phyloP scores from a whole-genome alignment of 2,797 vertebrate species.

The Dallia pectoralis region DNA sequence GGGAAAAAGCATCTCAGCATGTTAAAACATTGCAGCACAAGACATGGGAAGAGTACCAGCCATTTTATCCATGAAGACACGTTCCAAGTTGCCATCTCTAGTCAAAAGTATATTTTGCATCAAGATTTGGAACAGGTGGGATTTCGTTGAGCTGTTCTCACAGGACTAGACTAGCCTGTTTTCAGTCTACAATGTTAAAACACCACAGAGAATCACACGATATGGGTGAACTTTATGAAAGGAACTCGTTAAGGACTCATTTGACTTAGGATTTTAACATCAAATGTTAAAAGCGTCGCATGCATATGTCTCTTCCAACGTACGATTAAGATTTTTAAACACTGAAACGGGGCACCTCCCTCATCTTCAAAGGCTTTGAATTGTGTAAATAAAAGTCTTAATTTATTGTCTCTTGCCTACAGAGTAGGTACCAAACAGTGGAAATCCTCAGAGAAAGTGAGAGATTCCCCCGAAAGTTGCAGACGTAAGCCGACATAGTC shows the following conservation, averaged over 20 bases:
- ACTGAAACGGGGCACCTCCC: conserved; percentile 60
- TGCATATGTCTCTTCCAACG: neutral
- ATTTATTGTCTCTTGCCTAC: conserved; percentile 89
- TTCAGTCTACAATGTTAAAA: too few species aligned
- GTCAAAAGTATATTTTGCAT: too few species aligned
- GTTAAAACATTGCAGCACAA: conserved; percentile 44
- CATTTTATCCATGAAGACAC: conserved; percentile 3
- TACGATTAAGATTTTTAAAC: conserved; percentile 10
- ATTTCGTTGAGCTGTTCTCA: too few species aligned
- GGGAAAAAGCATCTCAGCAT: conserved; percentile 40
- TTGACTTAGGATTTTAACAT: neutral
- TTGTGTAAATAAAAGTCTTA: conserved; percentile 87
- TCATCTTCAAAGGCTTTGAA: conserved; percentile 59
- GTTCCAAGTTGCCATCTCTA: neutral
- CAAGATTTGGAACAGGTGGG: too few species aligned
- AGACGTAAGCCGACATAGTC: conserved; percentile 22
- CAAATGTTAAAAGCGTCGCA: neutral
- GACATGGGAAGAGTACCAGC: conserved; percentile 30
- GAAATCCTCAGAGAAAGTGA: conserved; percentile 52
- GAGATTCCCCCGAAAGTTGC: conserved; percentile 1
- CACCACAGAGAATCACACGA: too few species aligned
- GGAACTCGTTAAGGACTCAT: too few species aligned
- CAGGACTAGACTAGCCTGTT: too few species aligned
- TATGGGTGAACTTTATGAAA: too few species aligned
- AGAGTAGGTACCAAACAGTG: conserved; percentile 73